These are phyloP conservation scores for Chionodraco myersi DNA, from an alignment of 2,113 vertebrate genomes.

Conservation along the genomic window DNA sequence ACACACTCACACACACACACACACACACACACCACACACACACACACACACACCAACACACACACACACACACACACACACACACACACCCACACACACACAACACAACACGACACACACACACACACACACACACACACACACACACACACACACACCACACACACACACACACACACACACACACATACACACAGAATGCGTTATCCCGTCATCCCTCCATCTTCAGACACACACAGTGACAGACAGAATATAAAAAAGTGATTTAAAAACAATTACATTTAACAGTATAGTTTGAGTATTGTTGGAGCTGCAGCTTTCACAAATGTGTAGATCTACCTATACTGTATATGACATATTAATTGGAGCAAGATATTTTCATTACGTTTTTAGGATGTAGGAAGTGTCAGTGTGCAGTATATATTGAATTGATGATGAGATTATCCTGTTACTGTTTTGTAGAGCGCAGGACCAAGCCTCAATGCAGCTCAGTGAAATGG, in stretches of 20 bases:
- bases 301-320: not conserved
- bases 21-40: not conserved
- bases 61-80: not conserved
- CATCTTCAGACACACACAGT: not conserved
- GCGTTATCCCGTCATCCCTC: not conserved
- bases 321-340: too few relatives aligned
- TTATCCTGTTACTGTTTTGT: conserved; percentile 33
- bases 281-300: not conserved
- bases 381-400: not conserved
- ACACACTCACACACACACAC: not conserved
- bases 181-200: not conserved
- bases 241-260: too few relatives aligned
- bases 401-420: not conserved
- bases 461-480: conserved; percentile 96
- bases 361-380: not conserved
- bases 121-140: too few relatives aligned
- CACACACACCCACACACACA: too few relatives aligned
- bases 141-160: not conserved
- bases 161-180: too few relatives aligned
- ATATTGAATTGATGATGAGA: not conserved
- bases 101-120: too few relatives aligned
- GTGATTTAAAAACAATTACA: not conserved
- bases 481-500: conserved; percentile 93
- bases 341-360: not conserved
- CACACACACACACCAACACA: not conserved